These are phyloP conservation scores for Rallus crepitans DNA, from an alignment of 2,797 vertebrate genomes.

Conservation along the genomic window DNA sequence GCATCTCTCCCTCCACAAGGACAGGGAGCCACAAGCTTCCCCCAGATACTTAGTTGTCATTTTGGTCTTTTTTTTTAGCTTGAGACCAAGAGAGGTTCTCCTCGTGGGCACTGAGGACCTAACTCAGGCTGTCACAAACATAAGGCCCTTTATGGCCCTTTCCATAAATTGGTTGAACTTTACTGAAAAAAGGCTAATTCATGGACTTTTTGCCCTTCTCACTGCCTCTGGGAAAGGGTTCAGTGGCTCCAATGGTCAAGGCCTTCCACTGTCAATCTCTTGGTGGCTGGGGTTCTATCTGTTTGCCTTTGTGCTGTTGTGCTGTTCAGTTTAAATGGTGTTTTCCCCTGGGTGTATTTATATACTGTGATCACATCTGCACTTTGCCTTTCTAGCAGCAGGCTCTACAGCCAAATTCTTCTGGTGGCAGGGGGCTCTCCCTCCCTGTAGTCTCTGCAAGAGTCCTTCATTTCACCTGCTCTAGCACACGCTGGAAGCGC, in stretches of 20 bases:
- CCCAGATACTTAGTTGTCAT: neutral
- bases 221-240: neutral
- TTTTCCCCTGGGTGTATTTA: constrained; percentile 14
- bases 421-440: neutral
- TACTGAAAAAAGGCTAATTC: neutral
- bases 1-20: neutral
- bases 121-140: neutral
- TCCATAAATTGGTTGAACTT: neutral
- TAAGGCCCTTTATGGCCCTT: neutral
- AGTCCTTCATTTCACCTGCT: neutral
- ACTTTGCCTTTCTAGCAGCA: neutral
- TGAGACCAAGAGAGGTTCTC: neutral
- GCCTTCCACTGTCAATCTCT: neutral
- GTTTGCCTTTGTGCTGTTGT: neutral
- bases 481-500: neutral
- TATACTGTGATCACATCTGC: neutral
- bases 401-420: neutral
- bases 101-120: neutral
- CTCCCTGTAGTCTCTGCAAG: neutral
- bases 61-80: neutral
- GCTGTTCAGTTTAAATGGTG: constrained; percentile 2
- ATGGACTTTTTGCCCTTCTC: neutral
- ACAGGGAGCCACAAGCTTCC: neutral
- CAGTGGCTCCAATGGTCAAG: neutral
- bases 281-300: neutral